These are phyloP conservation scores for Myotis lucifugus DNA, from an alignment of 2,113 vertebrate genomes.

Conservation along the genomic window DNA sequence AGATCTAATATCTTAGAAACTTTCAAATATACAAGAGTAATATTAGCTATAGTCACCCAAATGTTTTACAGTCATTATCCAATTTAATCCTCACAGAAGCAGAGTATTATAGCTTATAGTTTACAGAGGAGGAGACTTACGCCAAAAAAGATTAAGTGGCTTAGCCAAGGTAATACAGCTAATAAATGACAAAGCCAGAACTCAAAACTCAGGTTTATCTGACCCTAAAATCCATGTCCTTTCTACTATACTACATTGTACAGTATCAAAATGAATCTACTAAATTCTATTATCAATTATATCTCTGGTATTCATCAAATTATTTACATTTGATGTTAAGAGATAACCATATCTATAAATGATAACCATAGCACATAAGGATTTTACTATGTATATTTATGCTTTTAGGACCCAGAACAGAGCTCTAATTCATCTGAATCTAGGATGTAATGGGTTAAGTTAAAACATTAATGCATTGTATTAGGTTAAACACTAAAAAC, in stretches of 20 bases:
- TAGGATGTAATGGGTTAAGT: background rate
- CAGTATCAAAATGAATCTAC: conserved; percentile 4
- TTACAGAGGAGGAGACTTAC: background rate
- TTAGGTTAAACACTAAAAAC: conserved; percentile 40
- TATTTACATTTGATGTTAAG: background rate
- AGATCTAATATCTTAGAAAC: background rate
- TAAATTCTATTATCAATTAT: background rate
- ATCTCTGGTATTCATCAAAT: conserved; percentile 39
- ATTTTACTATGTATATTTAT: conserved; percentile 31
- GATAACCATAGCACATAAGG: background rate
- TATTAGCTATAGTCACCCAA: background rate
- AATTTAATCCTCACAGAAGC: background rate
- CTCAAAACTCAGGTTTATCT: conserved; percentile 9
- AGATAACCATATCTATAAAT: conserved; percentile 38
- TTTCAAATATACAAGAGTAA: background rate
- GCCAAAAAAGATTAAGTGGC: background rate
- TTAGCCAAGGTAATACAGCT: background rate
- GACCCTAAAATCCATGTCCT: background rate
- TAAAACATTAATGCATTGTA: conserved; percentile 44
- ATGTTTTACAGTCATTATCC: background rate
- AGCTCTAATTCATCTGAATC: conserved; percentile 12
- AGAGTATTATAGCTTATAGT: background rate
- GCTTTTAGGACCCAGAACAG: background rate
- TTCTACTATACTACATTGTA: background rate
- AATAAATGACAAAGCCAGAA: conserved; percentile 15